Evolutionary conservation across 2,888 invertebrate genomes (phyloP), one percentile per base, ranked within the genome.

Genomic region (Zygaena filipendulae): DNA sequence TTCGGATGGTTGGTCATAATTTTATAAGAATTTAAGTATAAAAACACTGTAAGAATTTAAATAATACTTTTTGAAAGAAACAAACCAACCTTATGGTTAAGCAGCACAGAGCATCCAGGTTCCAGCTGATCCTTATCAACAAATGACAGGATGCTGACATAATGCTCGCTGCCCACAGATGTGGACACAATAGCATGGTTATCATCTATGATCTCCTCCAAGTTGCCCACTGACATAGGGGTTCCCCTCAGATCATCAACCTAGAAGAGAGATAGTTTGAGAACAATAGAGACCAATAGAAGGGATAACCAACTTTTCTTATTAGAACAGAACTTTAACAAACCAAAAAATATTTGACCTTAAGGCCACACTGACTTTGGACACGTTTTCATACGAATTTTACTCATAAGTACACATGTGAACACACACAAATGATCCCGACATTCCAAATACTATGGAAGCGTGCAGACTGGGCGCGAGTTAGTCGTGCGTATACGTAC

Each of bases 111-210:
- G 68, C 98, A 99, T 3, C 99, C 98, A 12, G 99, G 99, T 68
- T 99, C 98, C 30, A 99, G 70, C 60, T 98, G 97, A 66, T 99
- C 98, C 64, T 99, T 99, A 71, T 99, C 99, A 13, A 99, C 99
- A 81, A 99, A 99, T 0, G 97, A 97, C 47, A 99, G 81, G 56
- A 99, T 99, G 64, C 95, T 97, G 39, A 99, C 99, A 67, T 99
- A 99, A 69, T 99, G 99, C 67, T 99, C 99, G 50, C 96, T 96
- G 29, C 99, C 99, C 2, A 99, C 98, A 0, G 97, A 97, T 2
- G 98, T 98, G 0, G 97, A 97, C 1, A 99, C 99, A 62, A 99
- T 99, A 3, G 99, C 99, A 75, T 99, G 99, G 70, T 98, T 99
- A 67, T 99, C 99, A 77, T 99, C 99, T 48, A 99, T 99, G 35